phyloP scores from a whole-genome alignment of 1,140 invertebrate genomes.

The Himalopsyche phryganea region DNA sequence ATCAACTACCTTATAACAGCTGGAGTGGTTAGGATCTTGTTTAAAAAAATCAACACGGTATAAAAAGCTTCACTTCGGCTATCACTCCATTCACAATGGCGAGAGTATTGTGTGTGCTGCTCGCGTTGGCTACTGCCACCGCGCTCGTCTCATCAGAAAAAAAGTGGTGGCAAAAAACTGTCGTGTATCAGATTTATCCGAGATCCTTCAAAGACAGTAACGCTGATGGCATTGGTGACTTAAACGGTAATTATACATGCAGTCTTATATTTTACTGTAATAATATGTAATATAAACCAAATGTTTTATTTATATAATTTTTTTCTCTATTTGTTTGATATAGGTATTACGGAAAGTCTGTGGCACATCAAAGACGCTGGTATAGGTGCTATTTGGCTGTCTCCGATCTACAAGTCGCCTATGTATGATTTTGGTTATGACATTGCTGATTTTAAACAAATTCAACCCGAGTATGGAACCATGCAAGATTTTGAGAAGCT shows the following conservation, averaged over 20 bases:
- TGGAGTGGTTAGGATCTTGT: no score
- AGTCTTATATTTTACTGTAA: no score
- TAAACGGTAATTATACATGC: conserved; percentile 58
- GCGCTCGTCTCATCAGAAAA: conserved; percentile 5
- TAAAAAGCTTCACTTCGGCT: no score
- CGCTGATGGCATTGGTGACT: conserved; percentile 59
- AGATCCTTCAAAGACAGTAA: conserved; percentile 60
- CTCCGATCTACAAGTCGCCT: conserved; percentile 66
- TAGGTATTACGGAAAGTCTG: conserved; percentile 51
- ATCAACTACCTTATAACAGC: no score
- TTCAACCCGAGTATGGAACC: conserved; percentile 69
- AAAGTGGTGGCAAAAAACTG: conserved; percentile 65
- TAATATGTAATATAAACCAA: no score
- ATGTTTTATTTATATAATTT: no score
- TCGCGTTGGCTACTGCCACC: background rate
- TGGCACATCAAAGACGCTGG: conserved; percentile 55
- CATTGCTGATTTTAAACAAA: conserved; percentile 65
- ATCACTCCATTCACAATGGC: conserved; percentile 8
- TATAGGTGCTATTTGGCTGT: conserved; percentile 64
- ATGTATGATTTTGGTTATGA: conserved; percentile 69
- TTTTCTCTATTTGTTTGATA: conserved; percentile 20
- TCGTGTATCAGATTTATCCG: conserved; percentile 72
- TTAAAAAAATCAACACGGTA: no score
- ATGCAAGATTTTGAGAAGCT: conserved; percentile 69
- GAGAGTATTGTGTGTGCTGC: conserved; percentile 1